These are phyloP conservation scores for Lucifuga dentata DNA, from an alignment of 2,113 vertebrate species.

Conservation along the genomic window DNA sequence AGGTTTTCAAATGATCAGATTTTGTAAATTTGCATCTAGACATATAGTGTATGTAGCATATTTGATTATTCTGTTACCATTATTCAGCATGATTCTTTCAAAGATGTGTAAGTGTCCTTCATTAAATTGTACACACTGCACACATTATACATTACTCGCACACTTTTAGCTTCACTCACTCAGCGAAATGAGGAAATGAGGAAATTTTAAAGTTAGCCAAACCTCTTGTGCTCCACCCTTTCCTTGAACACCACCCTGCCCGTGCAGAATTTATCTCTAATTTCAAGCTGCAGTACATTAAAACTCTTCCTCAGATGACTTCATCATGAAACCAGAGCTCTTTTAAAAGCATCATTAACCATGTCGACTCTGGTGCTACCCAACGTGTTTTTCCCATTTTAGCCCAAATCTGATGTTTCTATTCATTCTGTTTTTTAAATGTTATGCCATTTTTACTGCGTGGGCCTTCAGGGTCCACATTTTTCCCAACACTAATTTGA, in stretches of 20 bases:
- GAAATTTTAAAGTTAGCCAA: conserved; percentile 65
- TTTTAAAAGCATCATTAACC: conserved; percentile 73
- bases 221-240: conserved; percentile 61
- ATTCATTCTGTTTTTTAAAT: conserved; percentile 5
- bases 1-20: too few relatives aligned
- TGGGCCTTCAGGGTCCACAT: conserved; percentile 3
- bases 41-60: too few relatives aligned
- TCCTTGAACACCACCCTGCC: conserved; percentile 58
- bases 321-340: conserved; percentile 79
- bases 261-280: conserved; percentile 69
- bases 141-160: conserved; percentile 53
- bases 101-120: neutral
- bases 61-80: too few relatives aligned
- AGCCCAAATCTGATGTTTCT: conserved; percentile 11
- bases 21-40: too few relatives aligned
- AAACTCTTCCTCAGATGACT: conserved; percentile 78
- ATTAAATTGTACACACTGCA: conserved; percentile 19
- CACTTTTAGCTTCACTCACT: conserved; percentile 39
- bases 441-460: conserved; percentile 8
- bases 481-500: too few relatives aligned
- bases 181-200: conserved; percentile 66
- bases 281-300: conserved; percentile 82
- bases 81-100: neutral
- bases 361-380: conserved; percentile 49
- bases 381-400: conserved; percentile 29